Base-by-base conservation (phyloP, 1,140 invertebrate species). In the Ridgeia piscesae region DNA sequence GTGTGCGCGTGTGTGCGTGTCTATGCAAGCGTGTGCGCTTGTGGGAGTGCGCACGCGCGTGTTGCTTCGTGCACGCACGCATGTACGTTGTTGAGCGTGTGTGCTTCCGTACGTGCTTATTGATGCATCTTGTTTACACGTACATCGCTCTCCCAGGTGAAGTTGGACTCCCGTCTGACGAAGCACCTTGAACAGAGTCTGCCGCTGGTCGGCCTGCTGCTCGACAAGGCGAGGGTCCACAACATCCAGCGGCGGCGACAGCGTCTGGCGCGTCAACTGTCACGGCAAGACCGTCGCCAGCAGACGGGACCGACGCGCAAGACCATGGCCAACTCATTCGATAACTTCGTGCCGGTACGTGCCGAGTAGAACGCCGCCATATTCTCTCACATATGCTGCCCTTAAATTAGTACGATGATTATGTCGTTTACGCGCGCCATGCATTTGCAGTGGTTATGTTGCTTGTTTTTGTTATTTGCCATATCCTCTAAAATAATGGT, bases 291-390 rank as follows among this genome's bases (percentile, higher is more conserved):
- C 6, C 89, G 77, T 8, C 31, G 11, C 21, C 33, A 34, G 33
- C 42, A 77, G 90, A 14, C 89, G 35, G 4, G 11, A 31, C 11
- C 27, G 17, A 17, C 58, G 14, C 77, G 33, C 33, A 91, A 33
- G 42, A 91, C 33, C 31, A 34, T 33, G 34, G 89, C 89, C 31
- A 91, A 34, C 27, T 33, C 42, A 2, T 92, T 92, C 92, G 6
- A 92, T 6, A 91, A 48, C 35, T 92, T 92, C 91, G 92, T 92
- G 89, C 92, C 92, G 21, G 58, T 77, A 77, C 2, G 58, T 77
- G 4, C 27, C 27, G 58, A 4, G 27, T 31, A 21, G 58, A 6
- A 77, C 0, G 58, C 58, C 58, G 27, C 17, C 17, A 21, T 27
- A 21, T 77, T 77, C 11, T 77, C 2, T 77, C 2, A 77, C 2